A percentile compares a stretch with the other conserved stretches of the same genome.
Evolutionary conservation across 2,113 vertebrate genomes (phyloP).

Genomic region (Hylia prasina): DNA sequence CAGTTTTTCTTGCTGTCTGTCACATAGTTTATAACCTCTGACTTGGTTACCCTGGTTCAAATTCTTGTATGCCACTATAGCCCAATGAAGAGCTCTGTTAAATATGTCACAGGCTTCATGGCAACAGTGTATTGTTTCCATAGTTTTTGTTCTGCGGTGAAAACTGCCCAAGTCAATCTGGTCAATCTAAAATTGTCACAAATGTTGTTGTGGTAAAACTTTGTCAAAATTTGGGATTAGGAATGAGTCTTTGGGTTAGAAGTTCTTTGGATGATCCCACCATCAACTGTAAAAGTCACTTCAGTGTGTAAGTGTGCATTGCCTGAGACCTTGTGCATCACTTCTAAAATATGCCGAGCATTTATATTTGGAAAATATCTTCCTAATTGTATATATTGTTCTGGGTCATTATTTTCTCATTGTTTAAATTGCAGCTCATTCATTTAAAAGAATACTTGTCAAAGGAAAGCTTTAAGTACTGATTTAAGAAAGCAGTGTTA

Average conservation of each 20-base stretch:
- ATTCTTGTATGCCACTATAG: not conserved
- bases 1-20: not conserved
- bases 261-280: not conserved
- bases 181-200: not conserved
- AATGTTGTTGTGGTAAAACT: not conserved
- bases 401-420: constrained; percentile 60
- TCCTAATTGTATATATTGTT: constrained; percentile 67
- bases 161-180: not conserved
- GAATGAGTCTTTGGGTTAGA: not conserved
- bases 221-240: not conserved
- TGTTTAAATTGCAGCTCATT: constrained; percentile 77
- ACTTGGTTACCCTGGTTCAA: not conserved
- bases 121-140: not conserved
- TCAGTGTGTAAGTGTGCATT: not conserved
- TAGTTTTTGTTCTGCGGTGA: not conserved
- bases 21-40: not conserved
- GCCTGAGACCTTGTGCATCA: not conserved
- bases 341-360: constrained; percentile 38
- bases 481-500: constrained; percentile 79
- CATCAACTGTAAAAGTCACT: not conserved
- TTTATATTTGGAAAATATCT: constrained; percentile 57
- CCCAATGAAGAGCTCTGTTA: not conserved
- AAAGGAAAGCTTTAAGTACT: constrained; percentile 79
- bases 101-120: not conserved
- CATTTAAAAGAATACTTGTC: constrained; percentile 77